Conservation (phyloP, 2,113 vertebrate species). For the Lasiurus borealis region DNA sequence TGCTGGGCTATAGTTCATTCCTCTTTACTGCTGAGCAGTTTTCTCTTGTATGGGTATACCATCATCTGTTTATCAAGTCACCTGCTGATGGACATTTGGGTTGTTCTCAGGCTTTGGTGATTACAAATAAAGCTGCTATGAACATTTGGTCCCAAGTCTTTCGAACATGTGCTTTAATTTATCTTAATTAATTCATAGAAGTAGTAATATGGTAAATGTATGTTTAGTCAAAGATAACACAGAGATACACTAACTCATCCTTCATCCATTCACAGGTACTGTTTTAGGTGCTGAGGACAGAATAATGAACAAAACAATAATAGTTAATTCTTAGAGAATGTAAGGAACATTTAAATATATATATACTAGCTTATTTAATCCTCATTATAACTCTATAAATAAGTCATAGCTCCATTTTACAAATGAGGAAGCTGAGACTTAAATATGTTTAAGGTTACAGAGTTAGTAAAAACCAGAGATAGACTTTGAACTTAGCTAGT, state of each 20-base stretch:
- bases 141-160: background rate
- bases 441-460: background rate
- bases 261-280: background rate
- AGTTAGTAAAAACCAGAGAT: conserved; percentile 3
- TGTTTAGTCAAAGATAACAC: background rate
- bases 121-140: background rate
- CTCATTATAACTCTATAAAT: background rate
- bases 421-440: background rate
- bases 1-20: background rate
- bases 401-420: conserved; percentile 10
- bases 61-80: background rate
- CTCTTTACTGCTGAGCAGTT: background rate
- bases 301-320: background rate
- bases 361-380: background rate
- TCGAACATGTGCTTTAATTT: conserved; percentile 10
- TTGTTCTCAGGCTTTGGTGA: background rate
- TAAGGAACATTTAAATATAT: background rate
- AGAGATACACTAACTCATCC: background rate
- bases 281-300: background rate
- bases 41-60: background rate
- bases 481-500: background rate
- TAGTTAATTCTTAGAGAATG: background rate
- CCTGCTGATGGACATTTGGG: background rate
- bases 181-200: background rate
- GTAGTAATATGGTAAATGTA: background rate